Evolutionary conservation across 1,140 invertebrate genomes (phyloP).

Genomic region (Saccostrea echinata): DNA sequence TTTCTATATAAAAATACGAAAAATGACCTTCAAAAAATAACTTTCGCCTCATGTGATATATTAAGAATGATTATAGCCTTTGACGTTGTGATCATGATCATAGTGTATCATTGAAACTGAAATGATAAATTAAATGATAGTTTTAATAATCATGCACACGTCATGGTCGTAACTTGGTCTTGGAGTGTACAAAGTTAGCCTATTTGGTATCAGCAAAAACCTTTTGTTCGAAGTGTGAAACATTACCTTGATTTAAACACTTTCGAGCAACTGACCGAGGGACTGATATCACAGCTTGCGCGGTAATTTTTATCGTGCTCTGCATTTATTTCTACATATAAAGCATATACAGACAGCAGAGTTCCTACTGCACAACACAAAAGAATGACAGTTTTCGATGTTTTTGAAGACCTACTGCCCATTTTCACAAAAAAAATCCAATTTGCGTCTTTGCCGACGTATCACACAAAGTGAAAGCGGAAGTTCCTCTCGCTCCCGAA

Average conservation of each 20-base stretch:
- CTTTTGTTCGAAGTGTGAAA: not conserved
- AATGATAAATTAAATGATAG: too few relatives aligned
- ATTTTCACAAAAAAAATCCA: not conserved
- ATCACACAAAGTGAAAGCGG: constrained; percentile 16
- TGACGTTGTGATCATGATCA: too few relatives aligned
- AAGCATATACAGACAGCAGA: constrained; percentile 87
- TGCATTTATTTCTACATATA: constrained; percentile 86
- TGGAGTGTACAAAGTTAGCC: too few relatives aligned
- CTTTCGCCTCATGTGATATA: too few relatives aligned
- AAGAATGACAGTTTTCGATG: constrained; percentile 16
- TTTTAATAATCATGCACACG: too few relatives aligned
- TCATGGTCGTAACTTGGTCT: too few relatives aligned
- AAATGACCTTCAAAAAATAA: too few relatives aligned
- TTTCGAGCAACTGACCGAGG: constrained; percentile 88
- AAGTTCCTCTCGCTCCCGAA: not conserved
- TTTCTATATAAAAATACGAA: too few relatives aligned
- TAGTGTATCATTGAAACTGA: too few relatives aligned
- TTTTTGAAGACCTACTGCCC: not conserved
- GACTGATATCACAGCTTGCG: constrained; percentile 89
- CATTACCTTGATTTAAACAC: constrained; percentile 89
- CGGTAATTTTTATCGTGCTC: constrained; percentile 85
- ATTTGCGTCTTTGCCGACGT: constrained; percentile 16
- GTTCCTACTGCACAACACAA: constrained; percentile 83
- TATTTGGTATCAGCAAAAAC: too few relatives aligned
- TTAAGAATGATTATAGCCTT: too few relatives aligned